Evolutionary conservation across 2,113 vertebrate species (phyloP), one percentile per base, ranked within the genome.

Genomic region (Pseudorhombus dupliciocellatus): DNA sequence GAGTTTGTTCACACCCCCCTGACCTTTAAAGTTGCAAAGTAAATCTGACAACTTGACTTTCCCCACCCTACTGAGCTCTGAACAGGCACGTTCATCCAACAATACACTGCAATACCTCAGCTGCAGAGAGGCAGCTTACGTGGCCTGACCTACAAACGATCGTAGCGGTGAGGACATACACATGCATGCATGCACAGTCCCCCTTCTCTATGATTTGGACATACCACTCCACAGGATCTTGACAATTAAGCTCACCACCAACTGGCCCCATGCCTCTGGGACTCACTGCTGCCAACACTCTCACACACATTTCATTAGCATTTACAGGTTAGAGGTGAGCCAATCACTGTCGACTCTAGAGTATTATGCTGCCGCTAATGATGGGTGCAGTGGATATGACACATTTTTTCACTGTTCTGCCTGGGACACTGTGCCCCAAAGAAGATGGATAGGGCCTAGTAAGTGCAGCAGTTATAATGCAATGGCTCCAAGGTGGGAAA

Each of bases 241-340:
- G 91, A 88, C 91, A 92, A 93, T 93, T 92, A 92, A 88, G 80
- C 88, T 87, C 87, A 92, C 83, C 84, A 89, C 85, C 80, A 84
- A 83, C 87, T 90, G 86, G 84, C 87, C 80, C 55, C 8, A 20
- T 20, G 72, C 79, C 78, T 65, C 57, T 2, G 16, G 70, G 77
- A 88, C 81, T 76, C 86, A 81, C 74, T 5, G 7, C 73, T 69
- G 54, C 51, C 67, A 37, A n/a, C 25, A 16, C 59, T 59, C 25
- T 31, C 57, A 53, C 83, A 72, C 67, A 60, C 75, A 57, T 66
- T 40, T 78, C 77, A 91, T 93, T 93, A 92, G 90, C 92, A 92
- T 91, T 87, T 25, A 48, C 81, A 85, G 91, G 91, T 91, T 89
- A 93, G 84, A 91, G 92, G 92, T 92, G 92, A 84, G 68, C 51